Evolutionary conservation across 2,113 vertebrate genomes (phyloP), one percentile per base, ranked within the genome.

Genomic region (Malurus melanocephalus): DNA sequence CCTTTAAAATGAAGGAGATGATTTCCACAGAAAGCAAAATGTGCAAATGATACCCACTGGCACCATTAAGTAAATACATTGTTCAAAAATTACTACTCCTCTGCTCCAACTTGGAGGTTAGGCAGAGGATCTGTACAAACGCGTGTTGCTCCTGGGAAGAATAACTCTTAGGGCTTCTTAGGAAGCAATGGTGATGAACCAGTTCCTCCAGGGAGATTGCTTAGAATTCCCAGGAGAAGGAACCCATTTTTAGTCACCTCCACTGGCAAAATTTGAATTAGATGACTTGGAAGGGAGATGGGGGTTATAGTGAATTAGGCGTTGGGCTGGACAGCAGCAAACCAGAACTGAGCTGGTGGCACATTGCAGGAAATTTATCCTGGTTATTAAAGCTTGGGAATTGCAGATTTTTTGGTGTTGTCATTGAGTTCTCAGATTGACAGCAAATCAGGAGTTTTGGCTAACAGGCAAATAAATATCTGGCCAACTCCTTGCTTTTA

Each of bases 1-100:
- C 93, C 94, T 96, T 94, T 84, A 92, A 94, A 94, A 82, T 48
- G 77, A 76, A 92, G 92, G 67, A 48, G 74, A 86, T 8, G 42
- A 83, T 88, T 96, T 67, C 71, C 71, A 69, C 62, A 19, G 49
- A 89, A 88, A 85, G 88, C 88, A 84, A 48, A 93, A 90, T 80
- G 88, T 93, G 92, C 55, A 90, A 95, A 93, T 48, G 46, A 60
- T 91, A 81, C 85, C 85, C 93, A 35, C 66, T 65, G 74, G 88
- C 56, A 33, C 89, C 88, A 95, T 92, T 79, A 93, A 91, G 66
- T 93, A 93, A 94, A 95, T 87, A 73, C 71, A 69, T 95, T 93
- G 94, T 87, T 95, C 81, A 53, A 32, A 94, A 94, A 73, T 62
- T 43, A 43, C 67, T 77, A 2, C 42, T 83, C 27, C 72, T 69